Evolutionary conservation across 1,140 invertebrate species (phyloP), one percentile per base, ranked within the genome.

Genomic region (Drosophila erecta): DNA sequence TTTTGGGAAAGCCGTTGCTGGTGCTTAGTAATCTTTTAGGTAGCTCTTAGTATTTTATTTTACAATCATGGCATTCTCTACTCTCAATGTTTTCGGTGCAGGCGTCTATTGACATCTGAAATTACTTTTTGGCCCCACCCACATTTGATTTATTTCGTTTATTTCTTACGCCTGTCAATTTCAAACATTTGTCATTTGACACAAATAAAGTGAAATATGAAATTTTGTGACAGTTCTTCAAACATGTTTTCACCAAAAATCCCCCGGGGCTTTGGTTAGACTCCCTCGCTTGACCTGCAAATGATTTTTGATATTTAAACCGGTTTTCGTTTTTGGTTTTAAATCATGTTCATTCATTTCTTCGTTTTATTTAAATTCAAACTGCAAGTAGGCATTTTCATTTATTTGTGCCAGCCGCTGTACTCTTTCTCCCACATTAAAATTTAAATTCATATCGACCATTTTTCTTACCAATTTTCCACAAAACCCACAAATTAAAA

Each of bases 141-240:
- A 59, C 37, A 40, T 59, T 27, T n/a, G 10, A 49, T 59, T 61
- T 47, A 38, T 15, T 40, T 37, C 20, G 37, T 72, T 57, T 35
- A 27, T 58, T 55, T 46, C 38, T 50, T 76, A 65, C 49, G 44
- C 30, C 67, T 87, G 81, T 81, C 81, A 85, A 70, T 85, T 85
- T 57, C 77, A 77, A 86, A 65, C 77, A 71, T 74, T 76, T 85
- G 76, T 73, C 76, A 79, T 54, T 37, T 56, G 46, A 12, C 64
- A 50, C 59, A 73, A 79, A 81, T 74, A 70, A 78, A 81, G 61
- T 81, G 47, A 71, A 67, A 81, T 64, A 74, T 71, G 49, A 78
- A 74, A 59, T 62, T 69, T 61, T 72, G 47, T 72, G 67, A 73
- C 66, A 70, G 62, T 46, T 67, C n/a, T 33, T 22, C 33, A 46